A percentile compares a stretch with the other conserved stretches of the same genome.
Conservation (phyloP, 92 coral and sea anemone species). For the Heteractis magnifica region DNA sequence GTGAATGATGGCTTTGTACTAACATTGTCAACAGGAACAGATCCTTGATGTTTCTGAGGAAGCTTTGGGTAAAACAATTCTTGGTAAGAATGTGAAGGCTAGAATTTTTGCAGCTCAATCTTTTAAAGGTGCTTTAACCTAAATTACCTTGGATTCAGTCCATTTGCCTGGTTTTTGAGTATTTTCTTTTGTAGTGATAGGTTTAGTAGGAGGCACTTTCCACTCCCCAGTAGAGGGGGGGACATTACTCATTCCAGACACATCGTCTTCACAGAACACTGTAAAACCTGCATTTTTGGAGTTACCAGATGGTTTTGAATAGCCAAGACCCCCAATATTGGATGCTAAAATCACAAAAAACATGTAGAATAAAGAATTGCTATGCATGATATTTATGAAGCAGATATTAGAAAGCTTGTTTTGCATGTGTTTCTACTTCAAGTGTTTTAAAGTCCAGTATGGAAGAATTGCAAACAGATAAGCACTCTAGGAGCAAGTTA, state of each 20-base stretch:
- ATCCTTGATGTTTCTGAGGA: conserved; percentile 40
- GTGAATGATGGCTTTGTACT: conserved; percentile 57
- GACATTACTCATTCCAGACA: conserved; percentile 46
- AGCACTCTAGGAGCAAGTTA: neutral
- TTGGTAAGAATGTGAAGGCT: too few species aligned
- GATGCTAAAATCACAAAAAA: conserved; percentile 38
- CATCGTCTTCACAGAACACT: conserved; percentile 57
- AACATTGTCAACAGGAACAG: conserved; percentile 36
- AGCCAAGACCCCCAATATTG: conserved; percentile 50
- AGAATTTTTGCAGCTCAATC: neutral
- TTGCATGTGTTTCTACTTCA: neutral
- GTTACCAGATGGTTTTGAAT: conserved; percentile 37
- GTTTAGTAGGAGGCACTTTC: conserved; percentile 79
- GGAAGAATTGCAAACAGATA: too few species aligned
- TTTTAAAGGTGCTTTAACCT: neutral
- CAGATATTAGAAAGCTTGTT: neutral
- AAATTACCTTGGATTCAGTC: conserved; percentile 64
- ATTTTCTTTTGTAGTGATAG: conserved; percentile 68
- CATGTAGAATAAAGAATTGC: neutral
- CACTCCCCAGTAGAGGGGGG: conserved; percentile 81
- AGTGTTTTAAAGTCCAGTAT: too few species aligned
- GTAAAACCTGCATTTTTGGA: conserved; percentile 54
- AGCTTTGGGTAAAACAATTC: neutral
- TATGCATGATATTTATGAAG: neutral
- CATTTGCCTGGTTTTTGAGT: conserved; percentile 80